Conservation (phyloP, 2,888 invertebrate genomes). For the Hirtodrosophila cameraria region DNA sequence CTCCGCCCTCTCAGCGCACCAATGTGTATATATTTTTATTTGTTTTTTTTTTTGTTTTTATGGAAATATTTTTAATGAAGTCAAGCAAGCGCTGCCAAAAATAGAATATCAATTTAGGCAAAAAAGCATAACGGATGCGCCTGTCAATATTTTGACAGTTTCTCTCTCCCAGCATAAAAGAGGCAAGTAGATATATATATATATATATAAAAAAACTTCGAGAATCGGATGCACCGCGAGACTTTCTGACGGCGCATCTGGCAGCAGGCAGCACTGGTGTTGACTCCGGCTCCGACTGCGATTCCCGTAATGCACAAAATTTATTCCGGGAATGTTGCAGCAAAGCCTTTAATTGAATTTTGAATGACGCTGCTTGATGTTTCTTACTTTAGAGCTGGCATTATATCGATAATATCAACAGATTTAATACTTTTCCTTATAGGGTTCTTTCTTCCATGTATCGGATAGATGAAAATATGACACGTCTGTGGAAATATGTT, state of each 20-base stretch:
- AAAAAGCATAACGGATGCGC: conserved; percentile 76
- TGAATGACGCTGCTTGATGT: conserved; percentile 6
- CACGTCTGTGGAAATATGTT: no score
- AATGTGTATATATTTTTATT: conserved; percentile 46
- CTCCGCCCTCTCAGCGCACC: neutral
- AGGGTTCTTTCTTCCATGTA: no score
- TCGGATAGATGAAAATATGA: no score
- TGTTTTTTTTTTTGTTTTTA: conserved; percentile 31
- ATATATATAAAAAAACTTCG: neutral
- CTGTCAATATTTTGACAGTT: conserved; percentile 80
- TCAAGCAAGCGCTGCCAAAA: conserved; percentile 51
- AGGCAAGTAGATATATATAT: conserved; percentile 11
- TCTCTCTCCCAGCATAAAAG: conserved; percentile 36
- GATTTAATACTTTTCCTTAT: no score
- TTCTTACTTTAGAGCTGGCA: neutral
- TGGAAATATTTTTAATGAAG: conserved; percentile 69
- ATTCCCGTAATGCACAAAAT: conserved; percentile 30
- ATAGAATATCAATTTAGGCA: conserved; percentile 78
- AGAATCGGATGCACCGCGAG: conserved; percentile 33
- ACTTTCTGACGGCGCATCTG: conserved; percentile 55
- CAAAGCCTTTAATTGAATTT: conserved; percentile 72
- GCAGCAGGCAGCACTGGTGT: conserved; percentile 1
- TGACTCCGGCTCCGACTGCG: neutral
- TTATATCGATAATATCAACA: no score
- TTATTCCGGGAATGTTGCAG: conserved; percentile 62